phyloP scores from a whole-genome alignment of 2,113 vertebrate species.

The Steatornis caripensis region DNA sequence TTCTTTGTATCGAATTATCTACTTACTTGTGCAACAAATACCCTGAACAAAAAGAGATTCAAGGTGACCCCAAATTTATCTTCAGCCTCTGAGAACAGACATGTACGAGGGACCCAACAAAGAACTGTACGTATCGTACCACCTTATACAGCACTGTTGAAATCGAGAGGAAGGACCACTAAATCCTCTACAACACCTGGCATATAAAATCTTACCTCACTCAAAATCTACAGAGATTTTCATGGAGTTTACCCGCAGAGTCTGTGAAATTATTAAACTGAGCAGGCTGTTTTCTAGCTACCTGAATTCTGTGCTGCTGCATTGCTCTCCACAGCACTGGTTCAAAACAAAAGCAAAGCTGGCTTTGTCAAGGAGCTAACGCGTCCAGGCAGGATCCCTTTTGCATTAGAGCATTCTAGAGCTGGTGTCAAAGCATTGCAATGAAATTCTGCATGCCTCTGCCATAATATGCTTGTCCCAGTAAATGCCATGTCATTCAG shows the following conservation, averaged over 20 bases:
- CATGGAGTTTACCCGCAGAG: neutral
- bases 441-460: neutral
- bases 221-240: neutral
- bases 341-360: neutral
- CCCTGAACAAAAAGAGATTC: neutral
- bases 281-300: neutral
- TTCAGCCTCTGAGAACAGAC: neutral
- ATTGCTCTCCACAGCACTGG: neutral
- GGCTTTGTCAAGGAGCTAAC: neutral
- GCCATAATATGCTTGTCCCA: neutral
- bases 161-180: neutral
- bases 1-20: neutral
- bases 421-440: neutral
- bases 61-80: neutral
- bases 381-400: neutral
- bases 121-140: fast-evolving
- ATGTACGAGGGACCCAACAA: neutral
- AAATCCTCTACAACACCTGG: neutral
- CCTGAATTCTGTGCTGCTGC: neutral
- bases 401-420: neutral
- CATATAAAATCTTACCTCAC: neutral
- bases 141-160: neutral
- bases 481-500: neutral
- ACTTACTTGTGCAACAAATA: neutral
- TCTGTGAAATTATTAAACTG: neutral